phyloP scores from a whole-genome alignment of 2,113 vertebrate genomes.

The Carollia perspicillata region DNA sequence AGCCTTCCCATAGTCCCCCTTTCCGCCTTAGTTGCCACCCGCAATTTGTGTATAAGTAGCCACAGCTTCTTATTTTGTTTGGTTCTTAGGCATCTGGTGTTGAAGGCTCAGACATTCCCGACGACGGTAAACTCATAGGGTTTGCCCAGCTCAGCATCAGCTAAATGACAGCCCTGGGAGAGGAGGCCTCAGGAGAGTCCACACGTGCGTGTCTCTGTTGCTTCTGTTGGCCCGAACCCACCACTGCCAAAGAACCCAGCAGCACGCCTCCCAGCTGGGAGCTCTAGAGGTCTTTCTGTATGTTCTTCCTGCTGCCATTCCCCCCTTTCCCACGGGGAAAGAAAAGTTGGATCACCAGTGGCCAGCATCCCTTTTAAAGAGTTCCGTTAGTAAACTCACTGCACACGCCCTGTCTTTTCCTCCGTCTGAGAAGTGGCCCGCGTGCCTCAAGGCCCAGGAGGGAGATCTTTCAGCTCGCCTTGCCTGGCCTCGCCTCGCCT shows the following conservation, averaged over 20 bases:
- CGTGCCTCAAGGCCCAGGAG: conserved; percentile 82
- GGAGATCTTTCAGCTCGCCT: conserved; percentile 83
- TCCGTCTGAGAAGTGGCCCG: conserved; percentile 83
- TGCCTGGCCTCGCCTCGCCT: conserved; percentile 87
- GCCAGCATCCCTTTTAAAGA: conserved; percentile 47
- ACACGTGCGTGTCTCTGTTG: conserved; percentile 83
- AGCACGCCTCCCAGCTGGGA: conserved; percentile 76
- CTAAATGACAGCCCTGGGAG: conserved; percentile 85
- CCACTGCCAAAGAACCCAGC: conserved; percentile 98
- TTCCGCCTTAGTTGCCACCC: not conserved
- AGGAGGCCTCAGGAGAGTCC: conserved; percentile 78
- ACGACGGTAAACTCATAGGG: conserved; percentile 96
- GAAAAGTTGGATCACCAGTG: conserved; percentile 53
- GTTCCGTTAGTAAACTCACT: conserved; percentile 43
- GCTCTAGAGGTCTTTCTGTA: conserved; percentile 79
- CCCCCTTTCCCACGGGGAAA: conserved; percentile 18
- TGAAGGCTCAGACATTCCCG: conserved; percentile 94
- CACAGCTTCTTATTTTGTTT: conserved; percentile 66
- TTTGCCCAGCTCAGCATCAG: conserved; percentile 99
- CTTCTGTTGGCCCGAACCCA: conserved; percentile 91
- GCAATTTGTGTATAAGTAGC: not conserved
- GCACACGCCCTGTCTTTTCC: conserved; percentile 56
- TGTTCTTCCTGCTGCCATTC: conserved; percentile 55
- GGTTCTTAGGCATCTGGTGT: conserved; percentile 92
- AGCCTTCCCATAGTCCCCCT: not conserved